phyloP scores from a whole-genome alignment of 2,888 invertebrate genomes.

The Limnephilus lunatus region DNA sequence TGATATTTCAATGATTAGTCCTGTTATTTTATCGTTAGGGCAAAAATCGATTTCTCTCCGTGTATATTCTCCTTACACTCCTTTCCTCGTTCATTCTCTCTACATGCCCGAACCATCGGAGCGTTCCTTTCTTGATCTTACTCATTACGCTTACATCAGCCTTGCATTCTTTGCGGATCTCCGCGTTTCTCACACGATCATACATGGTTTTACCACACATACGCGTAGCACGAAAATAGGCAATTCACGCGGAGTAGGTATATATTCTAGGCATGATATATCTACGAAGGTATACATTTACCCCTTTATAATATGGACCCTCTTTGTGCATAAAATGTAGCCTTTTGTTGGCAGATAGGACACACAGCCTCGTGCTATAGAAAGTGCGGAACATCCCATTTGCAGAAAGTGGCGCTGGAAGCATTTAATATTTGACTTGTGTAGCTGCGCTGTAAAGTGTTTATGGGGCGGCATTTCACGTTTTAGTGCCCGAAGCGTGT shows the following conservation, averaged over 20 bases:
- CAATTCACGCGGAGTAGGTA: neutral
- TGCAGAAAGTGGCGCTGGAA: slow-evolving; percentile 34
- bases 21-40: too few relatives aligned
- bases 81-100: too few relatives aligned
- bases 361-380: neutral
- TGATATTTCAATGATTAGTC: too few relatives aligned
- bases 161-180: too few relatives aligned
- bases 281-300: neutral
- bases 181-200: too few relatives aligned
- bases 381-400: slow-evolving; percentile 23
- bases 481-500: slow-evolving; percentile 65
- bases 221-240: neutral
- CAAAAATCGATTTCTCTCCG: too few relatives aligned
- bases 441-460: slow-evolving; percentile 64
- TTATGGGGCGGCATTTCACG: slow-evolving; percentile 65
- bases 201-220: too few relatives aligned
- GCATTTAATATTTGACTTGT: slow-evolving; percentile 65
- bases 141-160: too few relatives aligned
- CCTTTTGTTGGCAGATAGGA: neutral
- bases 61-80: too few relatives aligned
- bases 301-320: neutral
- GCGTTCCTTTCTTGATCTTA: too few relatives aligned
- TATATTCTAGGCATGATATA: neutral
- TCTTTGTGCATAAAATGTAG: neutral
- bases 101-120: too few relatives aligned